Conservation (phyloP, 2,797 vertebrate genomes). For the Myotis vivesi region DNA sequence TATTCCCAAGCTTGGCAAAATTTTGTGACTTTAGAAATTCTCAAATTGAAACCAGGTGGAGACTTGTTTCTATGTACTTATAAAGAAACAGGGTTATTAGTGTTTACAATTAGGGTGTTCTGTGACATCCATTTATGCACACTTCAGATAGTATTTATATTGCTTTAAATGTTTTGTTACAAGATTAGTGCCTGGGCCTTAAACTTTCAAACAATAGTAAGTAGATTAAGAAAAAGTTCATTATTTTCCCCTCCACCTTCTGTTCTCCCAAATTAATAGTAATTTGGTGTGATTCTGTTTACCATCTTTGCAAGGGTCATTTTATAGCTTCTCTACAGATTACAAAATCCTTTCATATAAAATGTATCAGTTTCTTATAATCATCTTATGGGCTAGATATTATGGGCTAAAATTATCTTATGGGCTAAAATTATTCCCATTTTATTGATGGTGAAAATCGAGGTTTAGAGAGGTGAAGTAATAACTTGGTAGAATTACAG, state of each 20-base stretch:
- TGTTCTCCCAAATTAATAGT: background rate
- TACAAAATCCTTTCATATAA: background rate
- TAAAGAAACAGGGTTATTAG: background rate
- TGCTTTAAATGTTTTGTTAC: background rate
- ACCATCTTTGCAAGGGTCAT: background rate
- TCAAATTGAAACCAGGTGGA: constrained; percentile 28
- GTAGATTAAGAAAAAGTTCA: background rate
- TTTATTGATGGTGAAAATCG: background rate
- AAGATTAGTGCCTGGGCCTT: background rate
- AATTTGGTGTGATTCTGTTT: background rate
- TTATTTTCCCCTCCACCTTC: background rate
- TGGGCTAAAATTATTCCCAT: background rate
- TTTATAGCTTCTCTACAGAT: background rate
- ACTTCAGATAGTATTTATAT: background rate
- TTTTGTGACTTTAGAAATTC: constrained; percentile 52
- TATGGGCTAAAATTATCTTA: too few relatives aligned
- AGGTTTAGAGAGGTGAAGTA: background rate
- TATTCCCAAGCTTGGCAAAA: background rate
- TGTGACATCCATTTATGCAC: background rate
- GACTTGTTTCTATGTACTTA: background rate
- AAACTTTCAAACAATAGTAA: background rate
- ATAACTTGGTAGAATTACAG: background rate
- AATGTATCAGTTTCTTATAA: background rate
- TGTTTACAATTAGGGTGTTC: background rate
- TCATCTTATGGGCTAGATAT: background rate